phyloP scores from a whole-genome alignment of 1,140 invertebrate genomes.

The Fopius arisanus region DNA sequence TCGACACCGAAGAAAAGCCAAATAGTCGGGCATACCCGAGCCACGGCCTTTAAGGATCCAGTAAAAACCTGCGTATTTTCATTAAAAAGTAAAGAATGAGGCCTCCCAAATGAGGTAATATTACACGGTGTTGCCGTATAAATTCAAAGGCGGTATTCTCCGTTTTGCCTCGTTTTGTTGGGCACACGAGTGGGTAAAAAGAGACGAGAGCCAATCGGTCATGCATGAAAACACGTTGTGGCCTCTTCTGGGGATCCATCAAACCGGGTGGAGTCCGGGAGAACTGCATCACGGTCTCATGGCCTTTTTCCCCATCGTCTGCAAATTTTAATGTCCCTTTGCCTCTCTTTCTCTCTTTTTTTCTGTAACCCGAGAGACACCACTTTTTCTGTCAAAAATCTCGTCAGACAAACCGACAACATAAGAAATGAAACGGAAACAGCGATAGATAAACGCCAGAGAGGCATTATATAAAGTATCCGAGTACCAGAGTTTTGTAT shows the following conservation, averaged over 20 bases:
- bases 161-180: slow-evolving; percentile 1
- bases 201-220: slow-evolving; percentile 19
- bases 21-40: neutral
- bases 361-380: neutral
- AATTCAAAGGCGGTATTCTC: neutral
- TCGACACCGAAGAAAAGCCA: neutral
- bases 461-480: neutral
- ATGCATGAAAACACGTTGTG: slow-evolving; percentile 2
- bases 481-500: neutral
- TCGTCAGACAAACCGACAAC: neutral
- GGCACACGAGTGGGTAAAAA: slow-evolving; percentile 12
- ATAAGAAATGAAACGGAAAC: neutral
- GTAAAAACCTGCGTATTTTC: neutral
- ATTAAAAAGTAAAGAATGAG: neutral
- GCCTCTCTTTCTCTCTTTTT: neutral
- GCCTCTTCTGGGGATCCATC: neutral
- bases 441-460: neutral
- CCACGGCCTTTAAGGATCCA: neutral
- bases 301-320: neutral
- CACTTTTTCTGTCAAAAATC: neutral
- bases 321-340: neutral
- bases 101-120: slow-evolving; percentile 18
- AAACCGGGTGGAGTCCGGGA: neutral
- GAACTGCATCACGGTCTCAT: neutral
- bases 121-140: slow-evolving; percentile 24